A percentile compares a stretch with the other conserved stretches of the same genome.
phyloP scores from a whole-genome alignment of 2,113 vertebrate species.

The Sciurus niger region DNA sequence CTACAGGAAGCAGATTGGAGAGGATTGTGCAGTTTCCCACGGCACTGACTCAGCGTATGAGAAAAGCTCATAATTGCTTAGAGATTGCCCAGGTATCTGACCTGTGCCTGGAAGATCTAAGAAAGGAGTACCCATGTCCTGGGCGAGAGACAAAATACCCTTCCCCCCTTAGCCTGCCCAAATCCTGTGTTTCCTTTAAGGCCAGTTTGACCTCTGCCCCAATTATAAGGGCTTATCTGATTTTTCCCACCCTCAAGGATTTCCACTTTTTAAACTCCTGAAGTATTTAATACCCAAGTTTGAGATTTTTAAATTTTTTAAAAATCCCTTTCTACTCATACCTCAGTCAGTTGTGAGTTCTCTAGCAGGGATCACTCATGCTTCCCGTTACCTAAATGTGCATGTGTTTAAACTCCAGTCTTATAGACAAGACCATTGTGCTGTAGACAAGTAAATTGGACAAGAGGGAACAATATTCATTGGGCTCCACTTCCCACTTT shows the following conservation, averaged over 20 bases:
- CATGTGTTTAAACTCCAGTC: neutral
- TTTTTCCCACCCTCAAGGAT: neutral
- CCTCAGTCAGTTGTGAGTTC: neutral
- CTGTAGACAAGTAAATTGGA: neutral
- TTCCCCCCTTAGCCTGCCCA: neutral
- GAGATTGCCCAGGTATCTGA: neutral
- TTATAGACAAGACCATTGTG: neutral
- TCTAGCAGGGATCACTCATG: neutral
- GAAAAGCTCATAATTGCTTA: neutral
- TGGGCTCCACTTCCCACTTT: neutral
- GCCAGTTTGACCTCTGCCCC: neutral
- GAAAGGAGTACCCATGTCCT: neutral
- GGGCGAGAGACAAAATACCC: neutral
- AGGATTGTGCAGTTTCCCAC: neutral
- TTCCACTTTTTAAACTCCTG: neutral
- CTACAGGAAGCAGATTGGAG: neutral
- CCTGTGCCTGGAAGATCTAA: neutral
- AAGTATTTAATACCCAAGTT: neutral
- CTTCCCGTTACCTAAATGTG: neutral
- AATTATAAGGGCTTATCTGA: neutral
- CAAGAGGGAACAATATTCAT: rapidly evolving
- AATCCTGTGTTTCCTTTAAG: neutral
- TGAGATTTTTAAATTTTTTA: neutral
- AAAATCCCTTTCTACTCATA: rapidly evolving
- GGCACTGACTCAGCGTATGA: rapidly evolving